phyloP scores from a whole-genome alignment of 2,888 invertebrate genomes.

The Zaprionus obscuricornis region DNA sequence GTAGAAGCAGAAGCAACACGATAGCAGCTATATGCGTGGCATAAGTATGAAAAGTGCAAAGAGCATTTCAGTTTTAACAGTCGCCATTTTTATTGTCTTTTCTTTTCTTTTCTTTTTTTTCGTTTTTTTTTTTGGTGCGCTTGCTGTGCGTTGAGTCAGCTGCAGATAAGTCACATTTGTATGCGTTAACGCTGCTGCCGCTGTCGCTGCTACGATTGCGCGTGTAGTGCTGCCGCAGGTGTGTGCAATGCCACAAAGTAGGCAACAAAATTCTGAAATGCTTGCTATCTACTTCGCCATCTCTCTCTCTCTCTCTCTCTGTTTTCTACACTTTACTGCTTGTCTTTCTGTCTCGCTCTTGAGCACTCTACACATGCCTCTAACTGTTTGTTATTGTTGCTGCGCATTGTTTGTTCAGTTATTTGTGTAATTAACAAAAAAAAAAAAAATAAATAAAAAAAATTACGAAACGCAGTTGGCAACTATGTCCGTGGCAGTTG shows the following conservation, averaged over 20 bases:
- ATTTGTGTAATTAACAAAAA: constrained; percentile 53
- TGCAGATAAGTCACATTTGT: constrained; percentile 46
- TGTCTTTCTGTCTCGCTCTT: constrained; percentile 3
- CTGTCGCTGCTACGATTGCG: background rate
- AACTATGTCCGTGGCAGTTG: too few relatives aligned
- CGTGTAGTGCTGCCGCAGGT: constrained; percentile 25
- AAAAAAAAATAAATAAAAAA: constrained; percentile 6
- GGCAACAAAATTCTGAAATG: constrained; percentile 28
- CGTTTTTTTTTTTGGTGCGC: background rate
- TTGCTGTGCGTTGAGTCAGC: constrained; percentile 1
- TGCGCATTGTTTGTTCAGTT: constrained; percentile 32
- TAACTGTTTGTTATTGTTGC: background rate
- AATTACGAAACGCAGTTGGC: too few relatives aligned
- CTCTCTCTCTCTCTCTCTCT: background rate
- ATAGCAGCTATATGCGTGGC: too few relatives aligned
- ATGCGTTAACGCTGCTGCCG: constrained; percentile 22
- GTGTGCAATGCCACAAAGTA: constrained; percentile 41
- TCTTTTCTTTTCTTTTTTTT: background rate
- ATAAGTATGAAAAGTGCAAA: too few relatives aligned
- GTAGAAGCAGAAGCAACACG: too few relatives aligned
- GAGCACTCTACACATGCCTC: too few relatives aligned
- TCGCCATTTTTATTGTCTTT: constrained; percentile 4
- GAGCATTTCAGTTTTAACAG: too few relatives aligned
- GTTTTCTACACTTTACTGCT: background rate
- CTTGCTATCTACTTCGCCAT: background rate